Percentiles rank a stretch among this genome's conserved stretches.
Evolutionary conservation across 2,797 vertebrate genomes (phyloP).

Genomic region (Poecilia wingei): DNA sequence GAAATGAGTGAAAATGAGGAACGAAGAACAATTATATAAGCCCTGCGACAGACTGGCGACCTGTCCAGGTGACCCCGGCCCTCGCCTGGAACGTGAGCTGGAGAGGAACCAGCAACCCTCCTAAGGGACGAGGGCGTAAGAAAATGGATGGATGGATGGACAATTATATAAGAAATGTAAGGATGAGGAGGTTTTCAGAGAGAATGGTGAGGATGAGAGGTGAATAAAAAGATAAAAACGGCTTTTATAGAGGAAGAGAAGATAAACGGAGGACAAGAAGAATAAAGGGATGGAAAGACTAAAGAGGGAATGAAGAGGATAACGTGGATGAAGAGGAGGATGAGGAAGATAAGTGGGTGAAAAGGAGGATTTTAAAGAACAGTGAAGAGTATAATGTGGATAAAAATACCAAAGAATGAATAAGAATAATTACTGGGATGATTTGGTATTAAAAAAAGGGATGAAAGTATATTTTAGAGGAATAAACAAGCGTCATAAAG

Average conservation of each 20-base stretch:
- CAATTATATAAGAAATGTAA: not conserved
- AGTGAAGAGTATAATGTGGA: not conserved
- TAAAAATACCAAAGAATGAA: not conserved
- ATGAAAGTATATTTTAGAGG: not conserved
- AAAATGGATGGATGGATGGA: too few species aligned
- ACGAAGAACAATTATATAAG: not conserved
- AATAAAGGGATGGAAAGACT: not conserved
- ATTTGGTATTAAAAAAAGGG: not conserved
- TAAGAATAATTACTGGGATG: not conserved
- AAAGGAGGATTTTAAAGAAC: not conserved
- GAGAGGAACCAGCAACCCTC: too few species aligned
- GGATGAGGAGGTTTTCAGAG: constrained; percentile 1
- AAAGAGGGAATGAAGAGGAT: not conserved
- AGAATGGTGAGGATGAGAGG: not conserved
- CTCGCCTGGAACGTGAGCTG: too few species aligned
- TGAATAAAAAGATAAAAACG: not conserved
- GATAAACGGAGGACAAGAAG: not conserved
- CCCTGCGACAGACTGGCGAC: too few species aligned
- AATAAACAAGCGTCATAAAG: not conserved
- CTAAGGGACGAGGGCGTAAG: too few species aligned
- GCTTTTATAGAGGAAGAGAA: not conserved
- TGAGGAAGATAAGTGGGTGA: not conserved
- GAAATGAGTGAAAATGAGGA: not conserved
- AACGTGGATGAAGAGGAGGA: not conserved
- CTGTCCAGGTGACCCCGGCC: too few species aligned